Percentiles rank a stretch among this genome's conserved stretches.
These are phyloP conservation scores for Nyctalus aviator DNA, from an alignment of 2,797 vertebrate genomes.

Conservation along the genomic window DNA sequence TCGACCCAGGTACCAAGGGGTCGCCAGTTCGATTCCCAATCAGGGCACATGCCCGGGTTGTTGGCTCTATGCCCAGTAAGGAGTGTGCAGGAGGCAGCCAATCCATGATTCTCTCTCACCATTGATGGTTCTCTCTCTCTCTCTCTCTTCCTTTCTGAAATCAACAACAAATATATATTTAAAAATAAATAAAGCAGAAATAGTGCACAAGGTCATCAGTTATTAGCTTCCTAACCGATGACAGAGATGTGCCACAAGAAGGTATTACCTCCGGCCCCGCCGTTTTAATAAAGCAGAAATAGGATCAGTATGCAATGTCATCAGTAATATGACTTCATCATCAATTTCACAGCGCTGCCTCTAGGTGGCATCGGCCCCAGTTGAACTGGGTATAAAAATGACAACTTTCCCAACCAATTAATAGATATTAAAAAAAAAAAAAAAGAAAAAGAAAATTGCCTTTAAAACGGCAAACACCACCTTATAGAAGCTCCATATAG, in stretches of 20 bases:
- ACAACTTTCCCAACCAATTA: not conserved
- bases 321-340: not conserved
- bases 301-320: not conserved
- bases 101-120: not conserved
- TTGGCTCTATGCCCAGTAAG: too few relatives aligned
- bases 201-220: constrained; percentile 8
- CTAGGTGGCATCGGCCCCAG: not conserved
- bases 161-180: not conserved
- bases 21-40: not conserved
- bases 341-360: not conserved
- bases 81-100: not conserved
- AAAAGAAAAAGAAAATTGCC: too few relatives aligned
- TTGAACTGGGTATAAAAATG: not conserved
- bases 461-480: not conserved
- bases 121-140: not conserved
- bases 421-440: too few relatives aligned
- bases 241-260: not conserved
- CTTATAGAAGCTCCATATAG: not conserved
- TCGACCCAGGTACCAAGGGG: too few relatives aligned
- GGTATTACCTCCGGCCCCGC: not conserved
- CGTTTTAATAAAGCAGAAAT: constrained; percentile 23
- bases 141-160: not conserved
- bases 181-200: constrained; percentile 57
- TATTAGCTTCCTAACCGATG: constrained; percentile 50
- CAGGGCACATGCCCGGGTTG: not conserved